Conservation (phyloP, 37 sponge, comb jelly and placozoan genomes). For the Halisarca cf. caerulea region DNA sequence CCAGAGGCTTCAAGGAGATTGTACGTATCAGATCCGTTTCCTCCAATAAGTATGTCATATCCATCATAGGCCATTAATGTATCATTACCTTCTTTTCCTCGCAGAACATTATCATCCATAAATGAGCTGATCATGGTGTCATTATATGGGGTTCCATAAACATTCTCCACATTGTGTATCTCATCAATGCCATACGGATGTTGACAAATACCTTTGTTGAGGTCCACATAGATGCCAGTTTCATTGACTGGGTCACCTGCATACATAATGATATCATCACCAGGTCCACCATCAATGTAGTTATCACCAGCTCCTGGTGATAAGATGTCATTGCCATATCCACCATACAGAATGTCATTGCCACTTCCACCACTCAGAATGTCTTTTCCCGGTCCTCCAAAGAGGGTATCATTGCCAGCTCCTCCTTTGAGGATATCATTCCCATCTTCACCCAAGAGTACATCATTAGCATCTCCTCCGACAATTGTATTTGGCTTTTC, state of each 20-base stretch:
- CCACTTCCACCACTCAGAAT: slow-evolving; percentile 31
- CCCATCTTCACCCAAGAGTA: slow-evolving; percentile 6
- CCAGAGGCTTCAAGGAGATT: too few relatives aligned
- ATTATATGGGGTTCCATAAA: too few relatives aligned
- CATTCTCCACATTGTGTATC: too few relatives aligned
- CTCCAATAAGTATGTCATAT: too few relatives aligned
- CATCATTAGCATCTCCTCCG: slow-evolving; percentile 26
- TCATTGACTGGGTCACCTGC: slow-evolving; percentile 1
- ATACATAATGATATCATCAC: slow-evolving; percentile 26
- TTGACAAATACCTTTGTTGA: neutral
- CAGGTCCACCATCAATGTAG: slow-evolving; percentile 30
- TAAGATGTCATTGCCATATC: slow-evolving; percentile 25
- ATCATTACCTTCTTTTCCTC: too few relatives aligned
- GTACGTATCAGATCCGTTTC: too few relatives aligned
- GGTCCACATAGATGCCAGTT: neutral
- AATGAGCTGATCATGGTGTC: too few relatives aligned
- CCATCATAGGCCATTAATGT: too few relatives aligned
- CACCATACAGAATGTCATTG: neutral
- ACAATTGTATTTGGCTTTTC: neutral
- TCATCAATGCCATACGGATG: neutral
- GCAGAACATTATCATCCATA: too few relatives aligned
- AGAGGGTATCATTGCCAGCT: slow-evolving; percentile 21
- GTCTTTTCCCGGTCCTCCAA: slow-evolving; percentile 1
- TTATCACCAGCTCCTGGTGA: slow-evolving; percentile 18
- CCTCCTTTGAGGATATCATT: slow-evolving; percentile 40